Conservation (phyloP, 2,797 vertebrate genomes). For the Psittacula derbiana region DNA sequence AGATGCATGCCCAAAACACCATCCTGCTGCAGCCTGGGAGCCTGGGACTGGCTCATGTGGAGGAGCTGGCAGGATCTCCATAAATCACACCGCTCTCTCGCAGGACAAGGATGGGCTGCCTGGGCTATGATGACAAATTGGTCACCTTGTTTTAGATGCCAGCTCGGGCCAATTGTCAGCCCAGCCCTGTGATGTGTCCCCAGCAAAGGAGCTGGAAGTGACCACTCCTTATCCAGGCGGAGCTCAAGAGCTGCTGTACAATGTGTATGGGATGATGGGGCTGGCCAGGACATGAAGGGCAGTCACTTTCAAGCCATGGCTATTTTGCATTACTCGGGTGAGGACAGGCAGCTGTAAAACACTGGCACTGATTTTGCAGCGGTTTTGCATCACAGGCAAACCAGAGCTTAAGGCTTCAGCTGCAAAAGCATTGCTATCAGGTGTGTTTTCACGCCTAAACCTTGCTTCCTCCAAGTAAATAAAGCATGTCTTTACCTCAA, state of each 20-base stretch:
- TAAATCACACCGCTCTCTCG: background rate
- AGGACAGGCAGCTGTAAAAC: background rate
- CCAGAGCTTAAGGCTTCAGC: background rate
- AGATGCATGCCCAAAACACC: background rate
- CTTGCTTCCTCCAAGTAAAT: background rate
- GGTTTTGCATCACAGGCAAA: background rate
- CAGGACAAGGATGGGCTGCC: background rate
- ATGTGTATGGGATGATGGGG: background rate
- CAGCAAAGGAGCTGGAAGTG: background rate
- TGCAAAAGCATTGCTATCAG: background rate
- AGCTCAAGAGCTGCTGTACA: background rate
- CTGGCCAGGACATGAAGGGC: background rate
- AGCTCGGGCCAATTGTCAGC: background rate
- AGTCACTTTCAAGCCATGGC: background rate
- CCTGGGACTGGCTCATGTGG: fast-evolving
- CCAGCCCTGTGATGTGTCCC: background rate
- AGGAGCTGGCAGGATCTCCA: background rate
- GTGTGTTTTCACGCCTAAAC: background rate
- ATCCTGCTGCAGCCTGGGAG: background rate
- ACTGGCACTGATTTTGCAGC: background rate
- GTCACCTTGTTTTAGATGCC: background rate
- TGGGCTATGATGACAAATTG: background rate
- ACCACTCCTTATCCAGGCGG: background rate
- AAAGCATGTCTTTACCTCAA: background rate
- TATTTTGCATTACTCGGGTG: background rate